Evolutionary conservation across 2,888 invertebrate genomes (phyloP).

Genomic region (Pyrocoelia pectoralis): DNA sequence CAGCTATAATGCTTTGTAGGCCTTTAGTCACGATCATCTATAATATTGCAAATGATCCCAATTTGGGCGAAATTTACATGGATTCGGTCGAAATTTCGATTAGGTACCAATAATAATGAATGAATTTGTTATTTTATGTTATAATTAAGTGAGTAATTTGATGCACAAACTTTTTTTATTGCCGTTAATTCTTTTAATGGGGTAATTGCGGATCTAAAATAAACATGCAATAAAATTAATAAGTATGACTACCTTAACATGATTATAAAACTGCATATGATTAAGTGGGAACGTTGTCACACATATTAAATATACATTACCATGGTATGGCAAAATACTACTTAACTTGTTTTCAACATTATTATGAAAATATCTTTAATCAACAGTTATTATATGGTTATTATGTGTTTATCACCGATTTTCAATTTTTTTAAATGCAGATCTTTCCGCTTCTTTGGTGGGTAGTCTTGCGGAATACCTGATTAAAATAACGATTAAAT

Average conservation of each 20-base stretch:
- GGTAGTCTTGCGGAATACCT: conserved; percentile 12
- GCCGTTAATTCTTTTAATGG: neutral
- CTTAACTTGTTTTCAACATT: conserved; percentile 39
- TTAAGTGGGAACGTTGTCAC: conserved; percentile 45
- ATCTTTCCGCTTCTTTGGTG: conserved; percentile 31
- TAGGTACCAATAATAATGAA: no score
- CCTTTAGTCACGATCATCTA: no score
- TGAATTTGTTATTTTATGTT: no score
- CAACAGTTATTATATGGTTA: conserved; percentile 48
- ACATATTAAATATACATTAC: conserved; percentile 43
- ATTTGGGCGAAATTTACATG: conserved; percentile 1
- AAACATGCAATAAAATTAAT: conserved; percentile 1
- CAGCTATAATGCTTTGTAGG: no score
- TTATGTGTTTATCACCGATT: conserved; percentile 44
- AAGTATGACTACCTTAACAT: neutral
- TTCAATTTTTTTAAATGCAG: conserved; percentile 34
- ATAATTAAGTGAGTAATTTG: neutral
- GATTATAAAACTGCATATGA: conserved; percentile 38
- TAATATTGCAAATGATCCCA: no score
- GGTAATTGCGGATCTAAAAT: conserved; percentile 1
- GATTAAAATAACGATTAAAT: conserved; percentile 14
- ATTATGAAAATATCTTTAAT: conserved; percentile 49
- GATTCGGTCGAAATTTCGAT: no score
- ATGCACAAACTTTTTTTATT: neutral
- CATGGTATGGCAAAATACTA: conserved; percentile 27